phyloP scores from a whole-genome alignment of 2,797 vertebrate genomes.

The Phrynocephalus vlangalii region DNA sequence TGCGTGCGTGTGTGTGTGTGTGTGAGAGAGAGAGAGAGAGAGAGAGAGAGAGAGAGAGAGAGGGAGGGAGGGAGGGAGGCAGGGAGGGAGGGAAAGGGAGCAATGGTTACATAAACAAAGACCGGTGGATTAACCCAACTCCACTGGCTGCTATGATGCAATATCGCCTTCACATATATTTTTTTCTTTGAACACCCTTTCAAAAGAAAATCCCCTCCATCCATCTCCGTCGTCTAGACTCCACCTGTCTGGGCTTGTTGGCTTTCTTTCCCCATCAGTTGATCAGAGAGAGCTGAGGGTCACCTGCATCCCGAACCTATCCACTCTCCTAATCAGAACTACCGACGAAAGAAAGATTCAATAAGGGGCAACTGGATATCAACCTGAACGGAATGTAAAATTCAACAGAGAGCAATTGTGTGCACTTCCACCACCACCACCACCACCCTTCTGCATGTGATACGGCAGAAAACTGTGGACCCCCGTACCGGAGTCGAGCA shows the following conservation, averaged over 20 bases:
- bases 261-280: background rate
- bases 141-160: background rate
- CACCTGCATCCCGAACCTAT: background rate
- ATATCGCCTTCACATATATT: background rate
- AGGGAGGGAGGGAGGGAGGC: background rate
- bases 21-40: too few species aligned
- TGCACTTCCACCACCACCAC: background rate
- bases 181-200: too few species aligned
- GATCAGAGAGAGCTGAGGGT: constrained; percentile 4
- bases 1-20: too few species aligned
- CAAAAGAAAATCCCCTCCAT: background rate
- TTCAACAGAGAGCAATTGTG: background rate
- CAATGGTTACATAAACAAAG: too few species aligned
- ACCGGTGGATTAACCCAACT: background rate
- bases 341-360: constrained; percentile 51
- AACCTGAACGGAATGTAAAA: constrained; percentile 47
- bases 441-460: background rate
- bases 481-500: constrained; percentile 46
- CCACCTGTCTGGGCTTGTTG: background rate
- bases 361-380: constrained; percentile 28
- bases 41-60: background rate
- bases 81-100: background rate
- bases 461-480: constrained; percentile 40
- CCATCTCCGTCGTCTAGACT: background rate
- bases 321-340: constrained; percentile 41